Percentiles rank a stretch among this genome's conserved stretches.
These are phyloP conservation scores for Anomalospiza imberbis DNA, from an alignment of 2,797 vertebrate species.

Conservation along the genomic window DNA sequence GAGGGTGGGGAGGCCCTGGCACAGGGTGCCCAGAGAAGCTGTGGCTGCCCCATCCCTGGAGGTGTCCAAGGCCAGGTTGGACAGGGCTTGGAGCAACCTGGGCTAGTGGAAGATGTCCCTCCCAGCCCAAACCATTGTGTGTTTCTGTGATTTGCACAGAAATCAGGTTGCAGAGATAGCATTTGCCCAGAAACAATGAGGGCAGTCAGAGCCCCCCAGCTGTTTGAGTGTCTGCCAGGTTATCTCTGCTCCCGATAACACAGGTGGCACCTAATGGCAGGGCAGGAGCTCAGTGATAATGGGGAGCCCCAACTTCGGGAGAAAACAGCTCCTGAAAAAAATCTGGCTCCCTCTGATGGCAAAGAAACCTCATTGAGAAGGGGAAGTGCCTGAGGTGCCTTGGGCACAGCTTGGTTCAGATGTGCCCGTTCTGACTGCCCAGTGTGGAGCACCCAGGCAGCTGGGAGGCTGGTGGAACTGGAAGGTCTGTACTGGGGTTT, in stretches of 20 bases:
- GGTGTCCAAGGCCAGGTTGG: background rate
- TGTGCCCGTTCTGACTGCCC: background rate
- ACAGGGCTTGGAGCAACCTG: background rate
- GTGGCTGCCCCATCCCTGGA: background rate
- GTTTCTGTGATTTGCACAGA: background rate
- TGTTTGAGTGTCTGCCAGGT: rapidly evolving
- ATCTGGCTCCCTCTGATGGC: conserved; percentile 19
- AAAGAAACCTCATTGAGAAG: background rate
- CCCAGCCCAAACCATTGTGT: background rate
- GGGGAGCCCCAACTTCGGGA: background rate
- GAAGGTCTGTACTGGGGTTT: background rate
- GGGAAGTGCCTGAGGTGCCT: background rate
- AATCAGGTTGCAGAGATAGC: background rate
- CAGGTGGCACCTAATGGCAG: background rate
- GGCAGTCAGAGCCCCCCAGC: background rate
- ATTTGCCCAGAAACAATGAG: rapidly evolving
- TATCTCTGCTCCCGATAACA: background rate
- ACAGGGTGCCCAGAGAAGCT: background rate
- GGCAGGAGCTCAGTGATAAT: background rate
- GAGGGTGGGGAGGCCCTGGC: background rate
- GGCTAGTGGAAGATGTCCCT: background rate
- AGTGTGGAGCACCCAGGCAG: background rate
- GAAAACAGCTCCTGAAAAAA: background rate
- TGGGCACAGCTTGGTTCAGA: background rate
- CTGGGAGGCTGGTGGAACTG: background rate